phyloP scores from a whole-genome alignment of 2,888 invertebrate genomes.

The Amblyteles armatorius region DNA sequence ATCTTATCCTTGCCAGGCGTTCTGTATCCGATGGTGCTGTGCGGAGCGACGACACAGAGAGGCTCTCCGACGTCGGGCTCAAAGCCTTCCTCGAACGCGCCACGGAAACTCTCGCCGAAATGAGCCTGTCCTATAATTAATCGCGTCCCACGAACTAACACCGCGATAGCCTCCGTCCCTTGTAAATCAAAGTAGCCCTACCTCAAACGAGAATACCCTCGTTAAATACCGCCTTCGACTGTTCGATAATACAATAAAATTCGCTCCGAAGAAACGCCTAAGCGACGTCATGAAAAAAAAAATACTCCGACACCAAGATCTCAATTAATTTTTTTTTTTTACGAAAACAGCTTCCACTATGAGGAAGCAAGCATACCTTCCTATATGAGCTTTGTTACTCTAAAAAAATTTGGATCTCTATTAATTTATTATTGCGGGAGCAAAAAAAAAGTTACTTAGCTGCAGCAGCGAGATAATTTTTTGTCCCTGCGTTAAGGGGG shows the following conservation, averaged over 20 bases:
- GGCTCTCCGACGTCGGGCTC: constrained; percentile 71
- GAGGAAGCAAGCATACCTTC: too few relatives aligned
- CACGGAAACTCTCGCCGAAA: constrained; percentile 47
- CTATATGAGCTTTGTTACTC: too few relatives aligned
- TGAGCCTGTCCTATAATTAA: constrained; percentile 80
- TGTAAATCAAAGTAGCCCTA: constrained; percentile 44
- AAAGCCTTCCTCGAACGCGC: constrained; percentile 73
- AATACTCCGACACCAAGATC: too few relatives aligned
- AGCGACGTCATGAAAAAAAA: not conserved
- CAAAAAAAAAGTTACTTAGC: too few relatives aligned
- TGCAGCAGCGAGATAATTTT: too few relatives aligned
- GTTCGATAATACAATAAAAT: not conserved
- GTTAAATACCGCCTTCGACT: constrained; percentile 14
- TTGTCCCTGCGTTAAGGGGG: too few relatives aligned
- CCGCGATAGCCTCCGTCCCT: constrained; percentile 23
- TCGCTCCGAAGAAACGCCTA: not conserved
- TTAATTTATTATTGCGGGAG: too few relatives aligned
- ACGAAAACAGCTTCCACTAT: too few relatives aligned
- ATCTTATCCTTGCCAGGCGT: constrained; percentile 81
- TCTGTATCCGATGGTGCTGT: constrained; percentile 54
- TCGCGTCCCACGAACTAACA: constrained; percentile 76
- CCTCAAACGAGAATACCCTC: constrained; percentile 12
- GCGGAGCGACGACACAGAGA: constrained; percentile 57
- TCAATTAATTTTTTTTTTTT: too few relatives aligned
- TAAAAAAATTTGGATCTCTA: too few relatives aligned